Base-by-base conservation (phyloP, 2,888 invertebrate genomes). In the Tanaodytes sp. region DNA sequence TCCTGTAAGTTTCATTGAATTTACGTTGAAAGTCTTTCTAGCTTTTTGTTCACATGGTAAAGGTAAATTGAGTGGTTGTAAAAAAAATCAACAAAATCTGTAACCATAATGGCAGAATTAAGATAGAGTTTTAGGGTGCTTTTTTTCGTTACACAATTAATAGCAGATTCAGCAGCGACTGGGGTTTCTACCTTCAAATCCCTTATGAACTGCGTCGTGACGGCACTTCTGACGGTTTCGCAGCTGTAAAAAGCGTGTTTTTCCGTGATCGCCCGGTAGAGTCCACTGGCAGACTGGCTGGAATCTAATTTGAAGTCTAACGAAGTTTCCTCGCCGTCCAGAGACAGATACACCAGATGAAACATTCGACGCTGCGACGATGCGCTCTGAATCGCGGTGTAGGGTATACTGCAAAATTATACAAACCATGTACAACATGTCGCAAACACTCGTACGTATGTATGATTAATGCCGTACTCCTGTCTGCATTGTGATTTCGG, bases 211-310 rank as follows among this genome's bases (percentile, higher is more conserved):
- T 96, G 96, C 49, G 93, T 91, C 0, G 94, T 94, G 51, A 96
- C 95, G 63, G 93, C 94, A 71, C 90, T 92, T 40, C 95, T 88
- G 11, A 96, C 95, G 0, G 95, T 95, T 84, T 96, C 95, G 86
- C 95, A 95, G 84, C 94, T 94, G 86, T 94, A 96, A 87, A 96
- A 96, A 40, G 95, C 95, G 84, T 95, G 95, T 76, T 94, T 94
- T 85, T 96, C 96, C 0, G 95, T 96, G 73, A 96, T 92, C 18
- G 94, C 93, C 46, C 95, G 88, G 85, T 94, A 94, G 19, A 94
- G 85, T 31, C 93, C 93, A 42, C 92, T 92, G 1, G 95, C 95
- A 43, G 93, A 91, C 40, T 92, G 91, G 61, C 91, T 91, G 40
- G 93, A 93, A 76, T 92, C 91, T 86, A 95, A 89, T 85, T 94